Conservation (phyloP, 2,888 invertebrate genomes). For the Geophilus truncorum region DNA sequence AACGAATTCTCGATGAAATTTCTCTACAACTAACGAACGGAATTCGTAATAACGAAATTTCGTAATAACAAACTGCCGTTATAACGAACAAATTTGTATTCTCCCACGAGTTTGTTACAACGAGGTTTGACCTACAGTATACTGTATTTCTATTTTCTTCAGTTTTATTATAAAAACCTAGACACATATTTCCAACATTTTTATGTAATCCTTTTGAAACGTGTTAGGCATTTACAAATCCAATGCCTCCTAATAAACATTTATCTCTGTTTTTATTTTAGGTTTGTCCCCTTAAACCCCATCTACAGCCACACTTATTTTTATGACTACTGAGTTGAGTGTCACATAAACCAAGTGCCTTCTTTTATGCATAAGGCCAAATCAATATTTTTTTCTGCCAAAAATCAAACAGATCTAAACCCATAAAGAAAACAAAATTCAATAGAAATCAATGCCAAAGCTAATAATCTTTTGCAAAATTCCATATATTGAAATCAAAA, state of each 20-base stretch:
- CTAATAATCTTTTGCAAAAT: neutral
- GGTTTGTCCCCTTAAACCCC: slow-evolving; percentile 1
- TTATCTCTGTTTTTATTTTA: neutral
- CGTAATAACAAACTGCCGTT: too few species aligned
- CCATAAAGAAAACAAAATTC: neutral
- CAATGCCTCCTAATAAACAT: slow-evolving; percentile 10
- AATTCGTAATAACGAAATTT: too few species aligned
- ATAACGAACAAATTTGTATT: too few species aligned
- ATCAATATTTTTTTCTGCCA: slow-evolving; percentile 8
- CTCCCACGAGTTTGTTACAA: too few species aligned
- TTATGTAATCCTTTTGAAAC: too few species aligned
- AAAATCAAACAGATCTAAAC: neutral
- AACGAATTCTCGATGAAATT: too few species aligned
- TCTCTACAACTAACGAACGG: too few species aligned
- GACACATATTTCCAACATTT: too few species aligned
- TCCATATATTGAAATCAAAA: neutral
- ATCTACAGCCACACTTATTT: slow-evolving; percentile 18
- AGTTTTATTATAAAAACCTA: too few species aligned
- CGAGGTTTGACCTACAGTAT: too few species aligned
- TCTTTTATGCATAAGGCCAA: slow-evolving; percentile 1
- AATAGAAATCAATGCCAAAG: neutral
- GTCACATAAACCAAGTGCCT: slow-evolving; percentile 4
- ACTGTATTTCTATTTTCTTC: too few species aligned
- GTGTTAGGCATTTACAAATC: neutral
- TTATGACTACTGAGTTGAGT: neutral